Evolutionary conservation across 2,888 invertebrate species (phyloP).

Genomic region (Epistrophe grossulariae): DNA sequence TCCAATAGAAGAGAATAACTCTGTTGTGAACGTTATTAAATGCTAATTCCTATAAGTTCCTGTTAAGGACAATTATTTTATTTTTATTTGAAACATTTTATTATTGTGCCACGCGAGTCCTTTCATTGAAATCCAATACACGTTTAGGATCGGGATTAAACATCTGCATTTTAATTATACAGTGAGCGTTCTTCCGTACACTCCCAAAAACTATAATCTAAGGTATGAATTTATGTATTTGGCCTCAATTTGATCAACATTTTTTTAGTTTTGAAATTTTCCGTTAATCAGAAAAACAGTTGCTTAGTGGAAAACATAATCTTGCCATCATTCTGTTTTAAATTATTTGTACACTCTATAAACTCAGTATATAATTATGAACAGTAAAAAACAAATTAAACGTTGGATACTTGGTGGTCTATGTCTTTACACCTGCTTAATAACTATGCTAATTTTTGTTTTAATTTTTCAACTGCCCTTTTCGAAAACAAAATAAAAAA

Average conservation of each 20-base stretch:
- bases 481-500: constrained; percentile 6
- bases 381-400: constrained; percentile 50
- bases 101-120: constrained; percentile 74
- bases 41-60: constrained; percentile 74
- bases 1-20: constrained; percentile 56
- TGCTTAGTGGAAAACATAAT: constrained; percentile 7
- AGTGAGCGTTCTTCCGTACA: constrained; percentile 46
- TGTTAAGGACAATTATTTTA: constrained; percentile 73
- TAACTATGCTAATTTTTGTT: constrained; percentile 48
- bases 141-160: constrained; percentile 55
- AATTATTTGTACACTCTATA: constrained; percentile 34
- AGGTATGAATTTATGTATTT: not conserved
- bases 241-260: constrained; percentile 10
- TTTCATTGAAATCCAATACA: constrained; percentile 64
- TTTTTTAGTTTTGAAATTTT: constrained; percentile 25
- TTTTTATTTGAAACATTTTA: constrained; percentile 76
- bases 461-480: constrained; percentile 6
- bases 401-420: constrained; percentile 14
- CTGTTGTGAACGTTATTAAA: constrained; percentile 73
- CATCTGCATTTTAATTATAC: constrained; percentile 75
- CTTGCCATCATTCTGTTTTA: constrained; percentile 9
- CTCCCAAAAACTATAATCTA: constrained; percentile 48
- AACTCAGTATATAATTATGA: constrained; percentile 50
- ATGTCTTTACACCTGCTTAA: constrained; percentile 50
- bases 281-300: constrained; percentile 21